These are phyloP conservation scores for Eumerus sabulonum DNA, from an alignment of 2,888 invertebrate genomes.

Conservation along the genomic window DNA sequence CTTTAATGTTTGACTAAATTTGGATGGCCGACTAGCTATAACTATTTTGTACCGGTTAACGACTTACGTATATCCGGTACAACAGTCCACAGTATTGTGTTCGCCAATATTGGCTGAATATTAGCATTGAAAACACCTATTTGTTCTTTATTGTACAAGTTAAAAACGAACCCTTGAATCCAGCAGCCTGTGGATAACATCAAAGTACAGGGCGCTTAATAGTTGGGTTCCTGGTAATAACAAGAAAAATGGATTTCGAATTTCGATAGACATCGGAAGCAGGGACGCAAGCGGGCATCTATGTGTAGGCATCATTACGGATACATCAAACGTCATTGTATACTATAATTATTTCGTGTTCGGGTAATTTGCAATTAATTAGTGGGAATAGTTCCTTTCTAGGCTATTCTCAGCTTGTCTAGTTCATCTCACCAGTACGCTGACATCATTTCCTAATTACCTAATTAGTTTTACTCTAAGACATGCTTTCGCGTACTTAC, in stretches of 20 bases:
- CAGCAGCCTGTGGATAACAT: neutral
- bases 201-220: no score
- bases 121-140: no score
- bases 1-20: no score
- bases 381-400: slow-evolving; percentile 33
- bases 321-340: slow-evolving; percentile 43
- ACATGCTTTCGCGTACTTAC: neutral
- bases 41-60: no score
- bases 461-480: slow-evolving; percentile 33
- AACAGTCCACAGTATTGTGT: no score
- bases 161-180: slow-evolving; percentile 22
- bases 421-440: neutral
- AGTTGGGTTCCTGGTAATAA: no score
- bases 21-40: no score
- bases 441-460: slow-evolving; percentile 5
- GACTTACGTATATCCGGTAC: no score
- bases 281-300: no score
- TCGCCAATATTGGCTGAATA: no score
- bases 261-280: no score
- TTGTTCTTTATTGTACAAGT: neutral
- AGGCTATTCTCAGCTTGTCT: neutral
- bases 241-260: no score
- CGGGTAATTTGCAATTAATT: slow-evolving; percentile 46
- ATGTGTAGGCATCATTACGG: slow-evolving; percentile 5
- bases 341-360: slow-evolving; percentile 41